Evolutionary conservation across 35 echinoderm and acorn worm species (phyloP).

Genomic region (Ophioderma brevispina): DNA sequence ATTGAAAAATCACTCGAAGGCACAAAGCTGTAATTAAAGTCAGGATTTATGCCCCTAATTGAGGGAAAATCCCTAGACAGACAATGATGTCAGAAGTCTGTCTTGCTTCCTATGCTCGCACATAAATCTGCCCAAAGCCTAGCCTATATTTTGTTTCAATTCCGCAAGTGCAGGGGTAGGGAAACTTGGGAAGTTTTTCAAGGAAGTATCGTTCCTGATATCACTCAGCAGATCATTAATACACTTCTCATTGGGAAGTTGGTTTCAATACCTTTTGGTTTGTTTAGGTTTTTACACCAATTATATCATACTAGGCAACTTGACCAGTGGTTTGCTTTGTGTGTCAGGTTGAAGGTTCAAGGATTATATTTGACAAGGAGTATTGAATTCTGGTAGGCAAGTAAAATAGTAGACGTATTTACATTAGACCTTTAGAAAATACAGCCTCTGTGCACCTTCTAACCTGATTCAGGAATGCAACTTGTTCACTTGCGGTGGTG

Average conservation of each 20-base stretch:
- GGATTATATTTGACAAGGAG: background rate
- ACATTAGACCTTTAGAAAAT: background rate
- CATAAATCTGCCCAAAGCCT: background rate
- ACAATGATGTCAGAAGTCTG: constrained; percentile 8
- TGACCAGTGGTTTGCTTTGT: background rate
- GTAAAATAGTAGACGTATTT: background rate
- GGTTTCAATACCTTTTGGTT: background rate
- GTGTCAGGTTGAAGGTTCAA: background rate
- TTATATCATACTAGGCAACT: background rate
- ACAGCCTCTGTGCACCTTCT: background rate
- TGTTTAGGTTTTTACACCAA: background rate
- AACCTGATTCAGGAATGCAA: too few species aligned
- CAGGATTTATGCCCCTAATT: background rate
- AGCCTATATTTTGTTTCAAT: too few species aligned
- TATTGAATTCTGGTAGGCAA: background rate
- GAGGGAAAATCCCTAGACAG: background rate
- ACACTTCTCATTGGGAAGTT: background rate
- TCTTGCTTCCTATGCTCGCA: background rate
- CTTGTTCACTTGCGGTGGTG: too few species aligned
- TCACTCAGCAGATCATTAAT: background rate
- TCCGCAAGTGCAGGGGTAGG: background rate
- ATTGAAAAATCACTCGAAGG: background rate
- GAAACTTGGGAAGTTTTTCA: background rate
- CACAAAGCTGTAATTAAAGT: constrained; percentile 4
- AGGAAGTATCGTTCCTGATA: background rate